phyloP scores from a whole-genome alignment of 2,888 invertebrate genomes.

The Drosophila cracens region DNA sequence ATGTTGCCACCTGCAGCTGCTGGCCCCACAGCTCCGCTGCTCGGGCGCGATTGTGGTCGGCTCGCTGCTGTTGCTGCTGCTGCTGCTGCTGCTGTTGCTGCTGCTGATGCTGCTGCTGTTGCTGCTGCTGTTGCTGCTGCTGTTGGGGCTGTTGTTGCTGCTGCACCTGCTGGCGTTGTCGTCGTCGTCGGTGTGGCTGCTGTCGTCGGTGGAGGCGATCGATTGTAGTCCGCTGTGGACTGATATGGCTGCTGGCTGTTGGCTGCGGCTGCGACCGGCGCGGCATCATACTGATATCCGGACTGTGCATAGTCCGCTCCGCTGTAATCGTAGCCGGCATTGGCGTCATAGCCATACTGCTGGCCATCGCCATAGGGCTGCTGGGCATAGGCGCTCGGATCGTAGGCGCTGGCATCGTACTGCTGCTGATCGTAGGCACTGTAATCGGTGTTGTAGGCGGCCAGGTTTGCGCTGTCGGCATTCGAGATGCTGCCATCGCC shows the following conservation, averaged over 20 bases:
- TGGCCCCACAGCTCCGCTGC: slow-evolving; percentile 84
- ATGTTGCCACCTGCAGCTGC: slow-evolving; percentile 71
- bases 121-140: slow-evolving; percentile 61
- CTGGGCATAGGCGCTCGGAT: slow-evolving; percentile 75
- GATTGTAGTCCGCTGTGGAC: slow-evolving; percentile 54
- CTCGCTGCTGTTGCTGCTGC: slow-evolving; percentile 68
- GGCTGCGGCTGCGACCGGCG: slow-evolving; percentile 59
- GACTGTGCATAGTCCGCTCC: slow-evolving; percentile 72
- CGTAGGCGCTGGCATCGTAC: slow-evolving; percentile 80
- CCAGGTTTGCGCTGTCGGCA: slow-evolving; percentile 64
- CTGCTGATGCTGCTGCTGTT: slow-evolving; percentile 45
- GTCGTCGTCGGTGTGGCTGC: slow-evolving; percentile 56
- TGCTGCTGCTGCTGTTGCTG: slow-evolving; percentile 23
- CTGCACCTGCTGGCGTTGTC: slow-evolving; percentile 48
- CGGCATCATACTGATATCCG: slow-evolving; percentile 80
- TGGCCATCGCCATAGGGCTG: slow-evolving; percentile 69
- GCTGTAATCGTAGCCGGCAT: slow-evolving; percentile 71
- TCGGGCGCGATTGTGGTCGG: slow-evolving; percentile 84
- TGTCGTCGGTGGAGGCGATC: slow-evolving; percentile 65
- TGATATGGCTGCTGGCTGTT: slow-evolving; percentile 45
- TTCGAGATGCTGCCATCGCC: slow-evolving; percentile 58
- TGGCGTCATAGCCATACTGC: slow-evolving; percentile 73
- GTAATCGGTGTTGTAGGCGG: slow-evolving; percentile 81
- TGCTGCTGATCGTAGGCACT: slow-evolving; percentile 83
- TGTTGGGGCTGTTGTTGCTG: slow-evolving; percentile 43